Percentiles rank a stretch among this genome's conserved stretches.
Evolutionary conservation across 2,888 invertebrate genomes (phyloP).

Genomic region (Diadromus collaris): DNA sequence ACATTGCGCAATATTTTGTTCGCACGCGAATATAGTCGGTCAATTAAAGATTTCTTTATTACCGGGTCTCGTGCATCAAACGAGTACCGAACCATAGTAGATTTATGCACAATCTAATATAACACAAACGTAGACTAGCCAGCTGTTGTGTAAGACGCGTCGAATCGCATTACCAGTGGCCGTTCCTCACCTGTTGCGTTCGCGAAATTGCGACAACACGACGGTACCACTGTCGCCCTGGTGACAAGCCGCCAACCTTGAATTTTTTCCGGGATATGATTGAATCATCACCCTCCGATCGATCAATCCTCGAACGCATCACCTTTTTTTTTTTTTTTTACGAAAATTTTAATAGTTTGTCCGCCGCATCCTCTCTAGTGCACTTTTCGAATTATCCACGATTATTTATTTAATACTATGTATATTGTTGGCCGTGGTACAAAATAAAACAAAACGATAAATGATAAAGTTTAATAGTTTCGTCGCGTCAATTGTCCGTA

Average conservation of each 20-base stretch:
- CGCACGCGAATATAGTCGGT: not conserved
- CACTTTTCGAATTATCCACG: not conserved
- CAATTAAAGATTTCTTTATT: not conserved
- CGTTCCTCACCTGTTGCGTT: slow-evolving; percentile 63
- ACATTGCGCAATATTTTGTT: not conserved
- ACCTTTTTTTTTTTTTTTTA: not conserved
- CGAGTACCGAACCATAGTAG: not conserved
- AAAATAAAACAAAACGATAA: not conserved
- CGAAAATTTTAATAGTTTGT: too few species aligned
- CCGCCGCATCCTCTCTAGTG: not conserved
- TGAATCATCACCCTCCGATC: not conserved
- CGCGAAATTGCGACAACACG: slow-evolving; percentile 44
- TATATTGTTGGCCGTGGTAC: not conserved
- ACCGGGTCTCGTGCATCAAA: too few species aligned
- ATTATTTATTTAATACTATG: slow-evolving; percentile 23
- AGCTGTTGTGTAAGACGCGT: slow-evolving; percentile 55
- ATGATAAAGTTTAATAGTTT: slow-evolving; percentile 8
- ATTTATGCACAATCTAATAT: not conserved
- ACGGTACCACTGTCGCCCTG: not conserved
- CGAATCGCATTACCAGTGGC: slow-evolving; percentile 52
- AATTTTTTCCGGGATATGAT: not conserved
- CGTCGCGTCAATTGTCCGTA: not conserved
- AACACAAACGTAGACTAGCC: slow-evolving; percentile 34
- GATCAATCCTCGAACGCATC: not conserved
- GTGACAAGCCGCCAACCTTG: not conserved